These are phyloP conservation scores for Lacerta viridis DNA, from an alignment of 2,797 vertebrate species.

Conservation along the genomic window DNA sequence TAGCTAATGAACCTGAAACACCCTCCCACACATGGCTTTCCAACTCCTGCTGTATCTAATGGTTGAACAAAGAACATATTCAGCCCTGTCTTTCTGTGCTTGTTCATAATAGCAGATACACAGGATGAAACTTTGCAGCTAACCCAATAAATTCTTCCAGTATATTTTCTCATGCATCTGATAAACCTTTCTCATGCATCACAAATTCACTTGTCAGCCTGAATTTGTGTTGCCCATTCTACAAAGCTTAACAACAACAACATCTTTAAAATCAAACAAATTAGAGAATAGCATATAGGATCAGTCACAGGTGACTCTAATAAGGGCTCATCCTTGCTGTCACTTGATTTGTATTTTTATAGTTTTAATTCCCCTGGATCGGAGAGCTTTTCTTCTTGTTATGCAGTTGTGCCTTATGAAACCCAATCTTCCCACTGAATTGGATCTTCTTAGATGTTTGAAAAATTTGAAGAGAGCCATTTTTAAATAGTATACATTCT, in stretches of 20 bases:
- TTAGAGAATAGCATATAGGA: too few relatives aligned
- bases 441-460: too few relatives aligned
- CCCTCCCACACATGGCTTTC: too few relatives aligned
- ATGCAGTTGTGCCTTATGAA: too few relatives aligned
- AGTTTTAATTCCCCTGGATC: too few relatives aligned
- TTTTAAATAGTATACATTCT: background rate
- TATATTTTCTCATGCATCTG: background rate
- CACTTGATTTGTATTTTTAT: too few relatives aligned
- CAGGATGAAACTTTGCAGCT: background rate
- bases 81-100: background rate
- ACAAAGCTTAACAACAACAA: background rate
- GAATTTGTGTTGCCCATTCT: background rate
- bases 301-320: too few relatives aligned
- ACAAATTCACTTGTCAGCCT: background rate
- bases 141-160: background rate
- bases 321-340: too few relatives aligned
- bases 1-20: background rate
- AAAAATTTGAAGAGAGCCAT: background rate
- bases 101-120: background rate
- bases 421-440: too few relatives aligned
- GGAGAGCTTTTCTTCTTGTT: too few relatives aligned
- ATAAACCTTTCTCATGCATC: background rate
- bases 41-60: background rate
- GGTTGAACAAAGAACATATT: background rate
- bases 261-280: too few relatives aligned